Conservation (phyloP, 2,888 invertebrate species). For the Anorthoa munda region DNA sequence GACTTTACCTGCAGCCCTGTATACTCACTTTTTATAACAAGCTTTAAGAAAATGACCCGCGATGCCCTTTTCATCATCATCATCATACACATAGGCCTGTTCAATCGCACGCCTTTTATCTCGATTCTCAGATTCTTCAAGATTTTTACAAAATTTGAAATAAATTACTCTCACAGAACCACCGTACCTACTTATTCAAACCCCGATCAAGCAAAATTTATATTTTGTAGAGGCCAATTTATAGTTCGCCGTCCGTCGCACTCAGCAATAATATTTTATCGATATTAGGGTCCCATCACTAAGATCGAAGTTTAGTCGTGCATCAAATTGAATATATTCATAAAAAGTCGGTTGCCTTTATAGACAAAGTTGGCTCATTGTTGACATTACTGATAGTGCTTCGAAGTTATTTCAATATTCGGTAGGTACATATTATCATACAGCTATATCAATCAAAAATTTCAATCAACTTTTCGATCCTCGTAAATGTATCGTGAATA, state of each 20-base stretch:
- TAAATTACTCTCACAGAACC: slow-evolving; percentile 26
- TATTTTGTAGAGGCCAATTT: slow-evolving; percentile 53
- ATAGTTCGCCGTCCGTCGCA: slow-evolving; percentile 51
- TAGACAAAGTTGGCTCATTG: slow-evolving; percentile 71
- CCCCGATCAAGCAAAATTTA: slow-evolving; percentile 44
- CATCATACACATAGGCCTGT: no score
- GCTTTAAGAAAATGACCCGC: no score
- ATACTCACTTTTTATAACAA: no score
- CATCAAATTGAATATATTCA: slow-evolving; percentile 81
- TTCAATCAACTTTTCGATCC: slow-evolving; percentile 43
- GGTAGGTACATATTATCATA: slow-evolving; percentile 42
- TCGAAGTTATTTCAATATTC: slow-evolving; percentile 60
- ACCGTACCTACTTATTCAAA: slow-evolving; percentile 35
- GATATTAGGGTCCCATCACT: slow-evolving; percentile 68
- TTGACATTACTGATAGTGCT: slow-evolving; percentile 70
- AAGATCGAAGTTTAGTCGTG: slow-evolving; percentile 75
- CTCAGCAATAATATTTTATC: slow-evolving; percentile 68
- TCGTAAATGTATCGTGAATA: slow-evolving; percentile 42
- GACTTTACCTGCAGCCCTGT: no score
- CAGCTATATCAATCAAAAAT: slow-evolving; percentile 41
- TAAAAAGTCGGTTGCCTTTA: slow-evolving; percentile 73
- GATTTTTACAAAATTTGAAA: neutral
- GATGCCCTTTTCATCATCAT: no score
- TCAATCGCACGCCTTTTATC: no score
- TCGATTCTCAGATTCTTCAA: no score